Evolutionary conservation across 2,113 vertebrate species (phyloP).

Genomic region (Stigmatopora argus): DNA sequence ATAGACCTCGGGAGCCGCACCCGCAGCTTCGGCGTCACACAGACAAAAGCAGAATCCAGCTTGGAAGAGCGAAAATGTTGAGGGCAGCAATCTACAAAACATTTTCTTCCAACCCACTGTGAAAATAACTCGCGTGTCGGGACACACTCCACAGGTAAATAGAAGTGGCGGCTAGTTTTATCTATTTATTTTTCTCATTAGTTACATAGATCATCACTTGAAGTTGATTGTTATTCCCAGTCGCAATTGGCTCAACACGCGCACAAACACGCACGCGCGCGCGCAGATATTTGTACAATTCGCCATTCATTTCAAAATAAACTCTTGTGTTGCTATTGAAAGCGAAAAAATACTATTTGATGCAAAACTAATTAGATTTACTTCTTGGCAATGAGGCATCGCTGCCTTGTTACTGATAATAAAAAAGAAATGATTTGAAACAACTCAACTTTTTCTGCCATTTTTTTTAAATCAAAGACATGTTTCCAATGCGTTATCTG

Average conservation of each 20-base stretch:
- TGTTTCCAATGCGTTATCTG: neutral
- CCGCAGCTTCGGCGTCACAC: conserved; percentile 1
- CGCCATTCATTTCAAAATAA: neutral
- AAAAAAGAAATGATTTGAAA: neutral
- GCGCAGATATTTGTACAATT: neutral
- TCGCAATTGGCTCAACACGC: neutral
- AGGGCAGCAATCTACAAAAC: neutral
- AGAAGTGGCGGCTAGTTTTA: neutral
- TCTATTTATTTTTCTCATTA: neutral
- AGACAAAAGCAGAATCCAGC: neutral
- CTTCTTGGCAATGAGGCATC: neutral
- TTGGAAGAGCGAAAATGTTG: neutral
- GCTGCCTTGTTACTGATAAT: neutral
- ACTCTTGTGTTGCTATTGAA: neutral
- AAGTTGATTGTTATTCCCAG: neutral
- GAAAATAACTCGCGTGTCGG: neutral
- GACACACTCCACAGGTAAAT: neutral
- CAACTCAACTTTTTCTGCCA: neutral
- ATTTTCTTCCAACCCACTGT: neutral
- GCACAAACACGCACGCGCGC: neutral
- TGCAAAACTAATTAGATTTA: neutral
- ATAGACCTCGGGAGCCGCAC: neutral
- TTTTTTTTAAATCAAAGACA: neutral
- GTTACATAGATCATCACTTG: neutral
- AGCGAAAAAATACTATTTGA: neutral